Conservation (phyloP, 2,797 vertebrate genomes). For the Silurus aristotelis region DNA sequence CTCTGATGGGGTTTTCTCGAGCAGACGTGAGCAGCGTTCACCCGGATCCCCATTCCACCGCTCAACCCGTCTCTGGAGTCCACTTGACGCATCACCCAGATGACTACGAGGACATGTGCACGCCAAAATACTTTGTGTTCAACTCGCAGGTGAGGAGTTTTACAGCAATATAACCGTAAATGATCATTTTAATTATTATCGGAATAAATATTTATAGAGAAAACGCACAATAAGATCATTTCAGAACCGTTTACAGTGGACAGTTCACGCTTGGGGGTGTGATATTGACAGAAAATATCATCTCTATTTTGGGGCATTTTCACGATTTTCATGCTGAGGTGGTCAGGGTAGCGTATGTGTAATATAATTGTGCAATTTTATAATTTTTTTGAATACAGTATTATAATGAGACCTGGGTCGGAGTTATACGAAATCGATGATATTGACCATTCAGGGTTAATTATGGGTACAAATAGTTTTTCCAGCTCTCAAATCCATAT, state of each 20-base stretch:
- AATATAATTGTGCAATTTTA: not conserved
- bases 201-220: not conserved
- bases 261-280: too few species aligned
- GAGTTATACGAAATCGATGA: too few species aligned
- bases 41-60: slow-evolving; percentile 60
- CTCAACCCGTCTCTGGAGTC: slow-evolving; percentile 65
- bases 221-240: too few species aligned
- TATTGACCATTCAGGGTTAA: too few species aligned
- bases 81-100: slow-evolving; percentile 74
- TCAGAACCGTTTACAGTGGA: too few species aligned
- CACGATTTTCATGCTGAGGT: too few species aligned
- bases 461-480: too few species aligned
- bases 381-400: not conserved
- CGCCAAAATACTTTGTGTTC: slow-evolving; percentile 91
- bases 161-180: too few species aligned
- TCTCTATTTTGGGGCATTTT: too few species aligned
- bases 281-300: too few species aligned
- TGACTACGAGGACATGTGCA: slow-evolving; percentile 79
- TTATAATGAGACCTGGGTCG: not conserved
- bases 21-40: slow-evolving; percentile 64
- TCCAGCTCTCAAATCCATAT: too few species aligned
- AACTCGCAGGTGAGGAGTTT: slow-evolving; percentile 86
- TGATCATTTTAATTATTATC: not conserved
- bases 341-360: too few species aligned
- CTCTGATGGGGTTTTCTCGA: slow-evolving; percentile 77